These are phyloP conservation scores for Aselliscus stoliczkanus DNA, from an alignment of 2,797 vertebrate species.

Conservation along the genomic window DNA sequence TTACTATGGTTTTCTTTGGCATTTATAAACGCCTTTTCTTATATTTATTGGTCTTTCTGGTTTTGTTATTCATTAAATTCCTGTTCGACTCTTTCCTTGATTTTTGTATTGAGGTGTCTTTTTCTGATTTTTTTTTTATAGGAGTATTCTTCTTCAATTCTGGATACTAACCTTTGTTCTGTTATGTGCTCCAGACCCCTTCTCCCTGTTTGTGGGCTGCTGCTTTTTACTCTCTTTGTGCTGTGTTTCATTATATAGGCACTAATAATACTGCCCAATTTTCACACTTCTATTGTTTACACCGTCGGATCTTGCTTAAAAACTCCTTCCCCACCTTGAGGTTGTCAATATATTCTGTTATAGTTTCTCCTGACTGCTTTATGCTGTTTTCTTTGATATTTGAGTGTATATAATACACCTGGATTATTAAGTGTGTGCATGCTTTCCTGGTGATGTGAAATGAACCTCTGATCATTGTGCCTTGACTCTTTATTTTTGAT, in stretches of 20 bases:
- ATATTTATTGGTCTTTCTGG: not conserved
- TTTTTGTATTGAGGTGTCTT: not conserved
- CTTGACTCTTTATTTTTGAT: slow-evolving; percentile 2
- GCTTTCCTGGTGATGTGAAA: not conserved
- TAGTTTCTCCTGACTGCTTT: not conserved
- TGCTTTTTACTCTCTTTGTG: not conserved
- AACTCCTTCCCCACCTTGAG: not conserved
- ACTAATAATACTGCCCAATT: not conserved
- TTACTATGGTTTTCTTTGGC: not conserved
- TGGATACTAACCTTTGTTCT: not conserved
- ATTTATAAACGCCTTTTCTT: not conserved
- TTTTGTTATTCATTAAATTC: slow-evolving; percentile 4
- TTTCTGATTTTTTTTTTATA: not conserved
- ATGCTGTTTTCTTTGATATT: not conserved
- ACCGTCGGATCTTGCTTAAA: not conserved
- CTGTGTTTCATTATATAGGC: not conserved
- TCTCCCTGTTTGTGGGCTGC: not conserved
- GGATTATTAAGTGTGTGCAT: not conserved
- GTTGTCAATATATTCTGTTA: not conserved
- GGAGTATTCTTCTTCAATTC: not conserved
- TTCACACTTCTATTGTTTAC: not conserved
- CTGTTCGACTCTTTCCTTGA: not conserved
- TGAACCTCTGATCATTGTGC: not conserved
- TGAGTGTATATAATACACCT: not conserved
- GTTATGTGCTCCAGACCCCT: not conserved